phyloP scores from a whole-genome alignment of 1,140 invertebrate species.

The Drosophila bifasciata region DNA sequence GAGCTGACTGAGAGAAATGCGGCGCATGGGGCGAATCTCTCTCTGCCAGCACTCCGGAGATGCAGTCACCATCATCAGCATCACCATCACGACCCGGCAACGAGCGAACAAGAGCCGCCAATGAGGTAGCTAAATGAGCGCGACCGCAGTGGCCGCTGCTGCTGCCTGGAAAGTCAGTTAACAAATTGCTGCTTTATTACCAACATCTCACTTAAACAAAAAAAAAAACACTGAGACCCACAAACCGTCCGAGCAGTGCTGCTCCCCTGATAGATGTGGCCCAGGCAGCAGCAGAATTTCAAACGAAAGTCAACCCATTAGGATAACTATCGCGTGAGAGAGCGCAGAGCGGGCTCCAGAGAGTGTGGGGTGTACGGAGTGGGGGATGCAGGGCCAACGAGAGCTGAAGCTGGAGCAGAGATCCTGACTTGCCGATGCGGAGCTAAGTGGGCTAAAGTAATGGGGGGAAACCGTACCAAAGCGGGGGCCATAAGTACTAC shows the following conservation, averaged over 20 bases:
- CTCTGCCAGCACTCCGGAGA: slow-evolving; percentile 22
- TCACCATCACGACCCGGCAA: slow-evolving; percentile 54
- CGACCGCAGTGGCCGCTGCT: slow-evolving; percentile 10
- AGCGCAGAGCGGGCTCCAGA: slow-evolving; percentile 28
- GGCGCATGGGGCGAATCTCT: slow-evolving; percentile 26
- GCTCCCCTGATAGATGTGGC: slow-evolving; percentile 73
- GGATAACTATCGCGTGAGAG: slow-evolving; percentile 81
- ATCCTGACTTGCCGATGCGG: slow-evolving; percentile 75
- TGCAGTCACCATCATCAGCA: slow-evolving; percentile 46
- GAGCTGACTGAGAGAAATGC: slow-evolving; percentile 31
- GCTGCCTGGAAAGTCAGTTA: slow-evolving; percentile 65
- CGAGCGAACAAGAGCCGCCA: slow-evolving; percentile 74
- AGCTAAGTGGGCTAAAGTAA: slow-evolving; percentile 80
- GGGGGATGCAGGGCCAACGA: slow-evolving; percentile 45
- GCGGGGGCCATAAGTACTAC: slow-evolving; percentile 27
- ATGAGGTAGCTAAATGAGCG: slow-evolving; percentile 81
- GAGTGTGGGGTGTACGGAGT: slow-evolving; percentile 13
- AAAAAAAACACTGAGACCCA: slow-evolving; percentile 14
- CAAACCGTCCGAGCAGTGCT: slow-evolving; percentile 13
- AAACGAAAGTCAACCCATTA: slow-evolving; percentile 81
- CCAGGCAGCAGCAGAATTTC: slow-evolving; percentile 31
- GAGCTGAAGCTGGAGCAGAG: slow-evolving; percentile 2
- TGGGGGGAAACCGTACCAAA: slow-evolving; percentile 46
- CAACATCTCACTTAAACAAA: slow-evolving; percentile 80
- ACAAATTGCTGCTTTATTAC: slow-evolving; percentile 82